Conservation (phyloP, 2,113 vertebrate genomes). For the Mobula birostris region DNA sequence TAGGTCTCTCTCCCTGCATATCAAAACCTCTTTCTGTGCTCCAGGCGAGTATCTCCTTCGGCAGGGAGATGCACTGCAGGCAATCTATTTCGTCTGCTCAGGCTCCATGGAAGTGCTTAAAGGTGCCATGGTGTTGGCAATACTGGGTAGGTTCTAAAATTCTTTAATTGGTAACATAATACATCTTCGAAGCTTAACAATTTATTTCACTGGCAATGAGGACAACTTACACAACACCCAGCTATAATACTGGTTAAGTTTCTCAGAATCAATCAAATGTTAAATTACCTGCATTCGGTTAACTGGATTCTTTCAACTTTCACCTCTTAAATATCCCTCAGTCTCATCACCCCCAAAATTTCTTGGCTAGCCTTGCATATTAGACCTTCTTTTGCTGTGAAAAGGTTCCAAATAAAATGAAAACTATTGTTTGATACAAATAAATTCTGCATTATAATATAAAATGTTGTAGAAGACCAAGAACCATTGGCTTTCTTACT, state of each 20-base stretch:
- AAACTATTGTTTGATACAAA: background rate
- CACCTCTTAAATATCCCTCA: background rate
- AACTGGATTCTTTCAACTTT: background rate
- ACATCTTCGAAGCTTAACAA: background rate
- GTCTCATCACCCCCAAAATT: no score
- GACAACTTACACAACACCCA: background rate
- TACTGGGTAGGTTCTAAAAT: constrained; percentile 72
- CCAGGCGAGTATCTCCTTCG: constrained; percentile 92
- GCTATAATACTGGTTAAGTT: background rate
- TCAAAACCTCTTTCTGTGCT: constrained; percentile 95
- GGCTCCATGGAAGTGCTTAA: constrained; percentile 98
- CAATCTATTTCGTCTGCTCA: constrained; percentile 95
- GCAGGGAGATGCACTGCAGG: constrained; percentile 94
- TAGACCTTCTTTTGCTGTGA: background rate
- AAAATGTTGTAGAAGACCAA: background rate
- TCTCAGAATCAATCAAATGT: background rate
- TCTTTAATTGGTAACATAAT: background rate
- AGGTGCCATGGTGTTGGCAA: constrained; percentile 89
- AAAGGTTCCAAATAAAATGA: background rate
- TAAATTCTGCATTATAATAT: background rate
- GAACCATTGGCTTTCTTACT: background rate
- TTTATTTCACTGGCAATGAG: background rate
- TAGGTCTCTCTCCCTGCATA: constrained; percentile 91
- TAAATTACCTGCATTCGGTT: no score
- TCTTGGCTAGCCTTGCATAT: background rate